Percentiles rank a stretch among this genome's conserved stretches.
Conservation (phyloP, 1,140 invertebrate genomes). For the Popillia japonica region DNA sequence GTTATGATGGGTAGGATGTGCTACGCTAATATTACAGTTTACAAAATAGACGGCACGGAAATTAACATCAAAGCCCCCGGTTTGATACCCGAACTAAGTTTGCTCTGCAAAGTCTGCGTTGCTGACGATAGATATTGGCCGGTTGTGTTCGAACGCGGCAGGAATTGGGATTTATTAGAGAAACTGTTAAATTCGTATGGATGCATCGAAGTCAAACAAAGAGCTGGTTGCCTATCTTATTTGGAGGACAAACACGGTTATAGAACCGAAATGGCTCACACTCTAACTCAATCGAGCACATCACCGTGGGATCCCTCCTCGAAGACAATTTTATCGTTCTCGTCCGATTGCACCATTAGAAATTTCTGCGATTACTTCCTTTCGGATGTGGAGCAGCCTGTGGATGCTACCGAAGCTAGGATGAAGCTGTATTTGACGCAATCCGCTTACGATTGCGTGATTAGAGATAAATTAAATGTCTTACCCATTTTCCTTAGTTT, state of each 20-base stretch:
- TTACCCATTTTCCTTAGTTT: constrained; percentile 78
- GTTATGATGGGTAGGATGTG: constrained; percentile 84
- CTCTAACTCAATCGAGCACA: constrained; percentile 80
- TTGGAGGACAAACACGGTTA: constrained; percentile 88
- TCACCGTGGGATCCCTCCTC: constrained; percentile 72
- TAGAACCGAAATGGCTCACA: constrained; percentile 82
- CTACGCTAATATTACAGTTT: constrained; percentile 79
- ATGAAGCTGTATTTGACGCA: constrained; percentile 74
- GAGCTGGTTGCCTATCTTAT: constrained; percentile 89
- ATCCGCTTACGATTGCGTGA: constrained; percentile 85
- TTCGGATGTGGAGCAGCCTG: constrained; percentile 48
- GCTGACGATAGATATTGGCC: constrained; percentile 89
- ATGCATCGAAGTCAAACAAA: constrained; percentile 85
- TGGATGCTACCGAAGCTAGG: constrained; percentile 55
- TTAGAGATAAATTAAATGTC: constrained; percentile 83
- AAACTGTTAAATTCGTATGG: constrained; percentile 66
- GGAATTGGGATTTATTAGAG: constrained; percentile 85
- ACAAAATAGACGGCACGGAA: constrained; percentile 65
- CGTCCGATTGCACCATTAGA: constrained; percentile 70
- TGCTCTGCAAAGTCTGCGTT: constrained; percentile 78
- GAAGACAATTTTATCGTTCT: constrained; percentile 71
- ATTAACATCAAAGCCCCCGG: constrained; percentile 78
- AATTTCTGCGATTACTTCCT: constrained; percentile 75
- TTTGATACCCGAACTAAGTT: constrained; percentile 83
- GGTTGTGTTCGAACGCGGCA: constrained; percentile 79